These are phyloP conservation scores for Acanthurus leucopareius DNA, from an alignment of 2,797 vertebrate species.

Conservation along the genomic window DNA sequence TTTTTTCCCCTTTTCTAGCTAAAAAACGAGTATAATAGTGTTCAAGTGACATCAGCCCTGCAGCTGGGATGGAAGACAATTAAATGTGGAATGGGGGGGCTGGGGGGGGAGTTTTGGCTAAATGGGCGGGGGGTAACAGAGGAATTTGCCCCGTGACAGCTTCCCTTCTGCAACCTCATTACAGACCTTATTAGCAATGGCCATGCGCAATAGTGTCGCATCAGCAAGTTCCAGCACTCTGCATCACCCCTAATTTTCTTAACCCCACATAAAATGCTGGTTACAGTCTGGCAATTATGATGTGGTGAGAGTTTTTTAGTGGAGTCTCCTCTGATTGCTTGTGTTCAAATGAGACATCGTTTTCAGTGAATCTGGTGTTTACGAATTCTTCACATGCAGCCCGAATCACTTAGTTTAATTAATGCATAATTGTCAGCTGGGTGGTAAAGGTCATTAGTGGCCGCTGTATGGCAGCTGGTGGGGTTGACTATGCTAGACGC, in stretches of 20 bases:
- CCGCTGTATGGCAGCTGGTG: constrained; percentile 56
- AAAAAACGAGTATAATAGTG: constrained; percentile 73
- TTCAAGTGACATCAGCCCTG: constrained; percentile 82
- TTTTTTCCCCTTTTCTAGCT: constrained; percentile 44
- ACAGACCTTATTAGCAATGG: constrained; percentile 63
- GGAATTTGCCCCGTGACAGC: constrained; percentile 74
- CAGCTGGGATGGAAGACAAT: constrained; percentile 82
- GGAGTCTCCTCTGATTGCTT: constrained; percentile 60
- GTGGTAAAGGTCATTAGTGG: constrained; percentile 61
- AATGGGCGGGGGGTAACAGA: constrained; percentile 41
- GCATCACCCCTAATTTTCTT: constrained; percentile 54
- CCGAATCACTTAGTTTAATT: constrained; percentile 73
- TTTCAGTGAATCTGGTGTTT: constrained; percentile 58
- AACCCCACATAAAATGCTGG: constrained; percentile 72
- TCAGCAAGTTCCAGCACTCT: constrained; percentile 75
- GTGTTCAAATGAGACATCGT: constrained; percentile 57
- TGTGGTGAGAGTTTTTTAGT: constrained; percentile 56
- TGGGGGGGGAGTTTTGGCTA: constrained; percentile 52
- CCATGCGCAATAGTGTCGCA: constrained; percentile 53
- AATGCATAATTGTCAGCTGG: constrained; percentile 64
- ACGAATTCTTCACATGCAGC: constrained; percentile 63
- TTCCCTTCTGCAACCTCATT: constrained; percentile 71
- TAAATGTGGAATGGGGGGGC: constrained; percentile 74
- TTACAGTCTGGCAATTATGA: constrained; percentile 63
- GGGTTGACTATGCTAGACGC: constrained; percentile 29